Conservation (phyloP, 2,797 vertebrate genomes). For the Silurus lanzhouensis region DNA sequence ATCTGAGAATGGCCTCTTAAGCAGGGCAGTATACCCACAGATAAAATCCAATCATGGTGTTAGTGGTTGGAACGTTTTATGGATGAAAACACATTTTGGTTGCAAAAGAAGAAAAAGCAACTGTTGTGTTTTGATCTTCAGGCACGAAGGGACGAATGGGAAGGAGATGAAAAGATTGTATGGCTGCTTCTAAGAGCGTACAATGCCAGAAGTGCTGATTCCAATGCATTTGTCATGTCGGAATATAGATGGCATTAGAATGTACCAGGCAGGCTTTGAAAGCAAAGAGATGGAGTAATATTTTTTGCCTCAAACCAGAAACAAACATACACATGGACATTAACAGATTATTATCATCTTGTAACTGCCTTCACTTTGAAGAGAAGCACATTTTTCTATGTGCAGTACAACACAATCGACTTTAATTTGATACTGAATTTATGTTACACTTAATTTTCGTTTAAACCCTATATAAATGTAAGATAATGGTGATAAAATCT, state of each 20-base stretch:
- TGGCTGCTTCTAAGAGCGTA: conserved; percentile 33
- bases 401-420: background rate
- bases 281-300: background rate
- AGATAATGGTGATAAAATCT: background rate
- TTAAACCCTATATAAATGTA: background rate
- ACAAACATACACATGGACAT: conserved; percentile 11
- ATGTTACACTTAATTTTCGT: background rate
- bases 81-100: conserved; percentile 52
- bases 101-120: conserved; percentile 44
- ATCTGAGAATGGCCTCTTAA: conserved; percentile 44
- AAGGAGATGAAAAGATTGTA: conserved; percentile 35
- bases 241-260: conserved; percentile 49
- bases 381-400: background rate
- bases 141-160: conserved; percentile 43
- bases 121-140: conserved; percentile 45
- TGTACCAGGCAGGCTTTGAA: conserved; percentile 28
- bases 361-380: background rate
- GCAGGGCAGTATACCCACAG: conserved; percentile 49
- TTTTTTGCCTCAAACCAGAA: conserved; percentile 11
- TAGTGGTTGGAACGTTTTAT: conserved; percentile 55
- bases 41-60: conserved; percentile 57
- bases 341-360: conserved; percentile 18
- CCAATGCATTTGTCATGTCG: conserved; percentile 47
- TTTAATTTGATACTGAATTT: background rate
- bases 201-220: conserved; percentile 43